Conservation (phyloP, 2,888 invertebrate genomes). For the Acleris literana region DNA sequence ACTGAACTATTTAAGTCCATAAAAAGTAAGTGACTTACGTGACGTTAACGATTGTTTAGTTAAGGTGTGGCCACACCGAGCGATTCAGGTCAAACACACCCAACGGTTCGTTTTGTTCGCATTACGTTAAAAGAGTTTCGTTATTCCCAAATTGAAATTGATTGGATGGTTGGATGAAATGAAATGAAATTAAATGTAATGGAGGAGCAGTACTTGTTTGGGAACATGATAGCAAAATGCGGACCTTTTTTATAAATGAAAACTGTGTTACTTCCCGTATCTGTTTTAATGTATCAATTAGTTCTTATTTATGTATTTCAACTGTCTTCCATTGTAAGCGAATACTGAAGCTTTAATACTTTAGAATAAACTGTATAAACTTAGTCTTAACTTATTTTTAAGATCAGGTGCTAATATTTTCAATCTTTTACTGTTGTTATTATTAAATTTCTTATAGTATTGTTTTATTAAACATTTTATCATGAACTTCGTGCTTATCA, state of each 20-base stretch:
- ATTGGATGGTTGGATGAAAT: not conserved
- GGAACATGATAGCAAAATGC: too few relatives aligned
- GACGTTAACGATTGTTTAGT: constrained; percentile 21
- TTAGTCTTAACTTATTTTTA: constrained; percentile 34
- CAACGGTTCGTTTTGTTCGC: constrained; percentile 16
- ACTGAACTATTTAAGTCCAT: not conserved
- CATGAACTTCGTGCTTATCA: not conserved
- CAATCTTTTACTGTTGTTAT: constrained; percentile 9
- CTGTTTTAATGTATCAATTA: not conserved
- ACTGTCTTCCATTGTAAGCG: constrained; percentile 69
- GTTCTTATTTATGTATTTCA: constrained; percentile 2
- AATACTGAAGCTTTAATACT: constrained; percentile 70
- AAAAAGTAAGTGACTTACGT: constrained; percentile 19
- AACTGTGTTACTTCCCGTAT: not conserved
- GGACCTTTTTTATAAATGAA: too few relatives aligned
- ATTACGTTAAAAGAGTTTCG: constrained; percentile 14
- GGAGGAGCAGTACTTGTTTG: too few relatives aligned
- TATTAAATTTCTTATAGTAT: not conserved
- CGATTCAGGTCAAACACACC: constrained; percentile 35
- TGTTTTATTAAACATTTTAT: not conserved
- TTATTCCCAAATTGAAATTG: constrained; percentile 27
- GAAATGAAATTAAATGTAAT: too few relatives aligned
- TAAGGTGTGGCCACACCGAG: constrained; percentile 31
- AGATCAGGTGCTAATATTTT: constrained; percentile 53
- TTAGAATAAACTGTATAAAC: constrained; percentile 60